Base-by-base conservation (phyloP, 2,888 invertebrate species). In the Chrysolina haemoptera region DNA sequence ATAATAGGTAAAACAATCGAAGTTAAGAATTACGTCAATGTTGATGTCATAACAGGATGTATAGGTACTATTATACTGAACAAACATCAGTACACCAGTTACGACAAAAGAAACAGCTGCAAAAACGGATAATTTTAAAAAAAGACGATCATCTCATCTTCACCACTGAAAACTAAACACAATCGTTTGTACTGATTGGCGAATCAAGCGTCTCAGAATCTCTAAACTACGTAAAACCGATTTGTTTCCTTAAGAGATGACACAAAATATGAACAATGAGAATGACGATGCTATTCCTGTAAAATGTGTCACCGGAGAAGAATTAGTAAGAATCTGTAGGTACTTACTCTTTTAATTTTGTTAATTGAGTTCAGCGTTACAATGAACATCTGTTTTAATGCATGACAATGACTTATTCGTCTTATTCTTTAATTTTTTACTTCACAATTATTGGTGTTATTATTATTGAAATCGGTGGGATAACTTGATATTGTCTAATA, bases 361-460 rank as follows among this genome's bases (percentile, higher is more conserved):
- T 77, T 76, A 69, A 77, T 74, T 68, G 62, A 68, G 70, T 75
- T 73, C 75, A 75, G 70, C 72, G 72, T 75, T 72, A 68, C 66
- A 66, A 27, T 50, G 11, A 74, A 65, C 68, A 71, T 63, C 68
- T 74, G 68, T 62, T 62, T 50, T 20, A 20, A 35, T 70, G 74
- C 59, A 41, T 40, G 71, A n/a, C 35, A 59, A 27, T 59, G 59
- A 27, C 59, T 59, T n/a, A n/a, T 1, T n/a, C 35, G 59, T n/a
- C 59, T 59, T n/a, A n/a, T 1, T n/a, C 35, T 35, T 35, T 35
- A 4, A 35, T 35, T 35, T 35, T 35, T 0, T 0, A 35, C 35
- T 35, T 35, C 8, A 35, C 0, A 5, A 3, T 5, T 27, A 35
- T 27, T 27, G 35, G 35, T 5, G 27, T 3, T 27, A 8, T 6